These are phyloP conservation scores for Lacerta bilineata DNA, from an alignment of 2,797 vertebrate genomes.

Conservation along the genomic window DNA sequence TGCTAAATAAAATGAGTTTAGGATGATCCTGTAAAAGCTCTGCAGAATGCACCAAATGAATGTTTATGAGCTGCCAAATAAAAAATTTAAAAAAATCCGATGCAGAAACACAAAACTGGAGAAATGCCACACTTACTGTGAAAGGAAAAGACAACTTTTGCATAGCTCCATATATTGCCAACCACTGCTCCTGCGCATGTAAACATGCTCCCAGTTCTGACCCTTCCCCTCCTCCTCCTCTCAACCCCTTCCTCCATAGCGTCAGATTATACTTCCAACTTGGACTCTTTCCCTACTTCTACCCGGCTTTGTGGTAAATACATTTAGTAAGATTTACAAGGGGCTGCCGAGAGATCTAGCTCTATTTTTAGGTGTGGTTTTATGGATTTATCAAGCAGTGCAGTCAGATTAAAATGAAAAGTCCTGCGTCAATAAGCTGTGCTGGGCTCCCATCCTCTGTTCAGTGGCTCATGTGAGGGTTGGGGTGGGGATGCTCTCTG, in stretches of 20 bases:
- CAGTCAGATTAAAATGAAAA: conserved; percentile 15
- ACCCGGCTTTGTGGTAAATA: conserved; percentile 32
- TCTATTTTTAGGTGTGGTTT: conserved; percentile 26
- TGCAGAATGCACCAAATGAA: background rate
- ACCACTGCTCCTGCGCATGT: background rate
- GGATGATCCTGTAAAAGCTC: background rate
- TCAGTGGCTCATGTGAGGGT: background rate
- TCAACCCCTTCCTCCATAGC: background rate
- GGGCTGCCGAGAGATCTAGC: background rate
- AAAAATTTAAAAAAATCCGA: too few species aligned
- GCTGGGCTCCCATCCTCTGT: conserved; percentile 5
- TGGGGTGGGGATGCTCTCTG: background rate
- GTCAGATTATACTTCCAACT: background rate
- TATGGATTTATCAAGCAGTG: conserved; percentile 13
- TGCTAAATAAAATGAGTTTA: background rate
- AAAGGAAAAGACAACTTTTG: background rate
- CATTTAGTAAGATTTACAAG: conserved; percentile 31
- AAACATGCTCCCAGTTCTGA: background rate
- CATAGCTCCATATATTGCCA: background rate
- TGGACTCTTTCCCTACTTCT: conserved; percentile 4
- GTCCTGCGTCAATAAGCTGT: conserved; percentile 6
- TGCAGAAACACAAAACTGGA: background rate
- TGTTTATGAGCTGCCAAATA: background rate
- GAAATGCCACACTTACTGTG: background rate
- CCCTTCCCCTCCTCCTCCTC: background rate